Evolutionary conservation across 2,888 invertebrate genomes (phyloP).

Genomic region (Oconnorella tubifera): DNA sequence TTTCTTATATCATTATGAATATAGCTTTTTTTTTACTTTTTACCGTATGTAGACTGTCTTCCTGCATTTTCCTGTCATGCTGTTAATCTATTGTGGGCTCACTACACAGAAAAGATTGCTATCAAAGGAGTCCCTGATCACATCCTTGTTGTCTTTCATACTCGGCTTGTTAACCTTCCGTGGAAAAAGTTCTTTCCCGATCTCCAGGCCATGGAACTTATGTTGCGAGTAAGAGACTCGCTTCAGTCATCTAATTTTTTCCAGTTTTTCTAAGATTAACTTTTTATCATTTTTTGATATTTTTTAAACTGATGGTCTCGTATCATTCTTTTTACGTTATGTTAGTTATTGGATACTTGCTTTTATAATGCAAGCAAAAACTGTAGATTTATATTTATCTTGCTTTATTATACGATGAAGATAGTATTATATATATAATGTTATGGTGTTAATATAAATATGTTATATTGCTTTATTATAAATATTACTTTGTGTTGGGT

Average conservation of each 20-base stretch:
- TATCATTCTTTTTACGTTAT: too few relatives aligned
- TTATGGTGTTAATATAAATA: too few relatives aligned
- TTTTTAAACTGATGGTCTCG: neutral
- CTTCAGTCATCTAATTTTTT: constrained; percentile 3
- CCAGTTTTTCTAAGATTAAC: neutral
- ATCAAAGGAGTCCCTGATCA: constrained; percentile 64
- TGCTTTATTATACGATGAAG: too few relatives aligned
- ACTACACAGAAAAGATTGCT: constrained; percentile 69
- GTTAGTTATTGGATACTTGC: too few relatives aligned
- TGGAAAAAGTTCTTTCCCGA: constrained; percentile 72
- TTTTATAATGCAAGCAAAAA: too few relatives aligned
- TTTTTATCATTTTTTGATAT: neutral
- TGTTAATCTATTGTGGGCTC: constrained; percentile 53
- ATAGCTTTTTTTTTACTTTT: too few relatives aligned
- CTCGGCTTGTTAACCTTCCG: constrained; percentile 65
- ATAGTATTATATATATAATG: too few relatives aligned
- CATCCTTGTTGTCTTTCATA: constrained; percentile 64
- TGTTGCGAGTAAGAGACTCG: constrained; percentile 59
- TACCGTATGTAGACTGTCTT: constrained; percentile 16
- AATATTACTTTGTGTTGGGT: too few relatives aligned
- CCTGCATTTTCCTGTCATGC: constrained; percentile 26
- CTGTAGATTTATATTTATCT: too few relatives aligned
- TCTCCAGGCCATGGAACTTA: constrained; percentile 66
- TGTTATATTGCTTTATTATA: too few relatives aligned
- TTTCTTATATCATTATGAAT: too few relatives aligned